These are phyloP conservation scores for Cotesia vestalis DNA, from an alignment of 1,140 invertebrate species.

Conservation along the genomic window DNA sequence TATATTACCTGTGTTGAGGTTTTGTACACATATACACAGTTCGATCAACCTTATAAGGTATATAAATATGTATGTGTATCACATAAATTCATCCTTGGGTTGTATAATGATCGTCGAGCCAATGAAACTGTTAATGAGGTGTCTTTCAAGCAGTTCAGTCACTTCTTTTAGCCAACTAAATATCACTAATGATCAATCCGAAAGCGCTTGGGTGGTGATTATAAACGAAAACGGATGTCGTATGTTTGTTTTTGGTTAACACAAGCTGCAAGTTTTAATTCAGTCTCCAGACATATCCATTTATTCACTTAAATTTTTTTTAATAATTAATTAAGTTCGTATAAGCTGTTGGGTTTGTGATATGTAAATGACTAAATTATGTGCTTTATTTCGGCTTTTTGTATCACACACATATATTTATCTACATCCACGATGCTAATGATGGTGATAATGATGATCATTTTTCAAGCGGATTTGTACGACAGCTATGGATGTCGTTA, in stretches of 20 bases:
- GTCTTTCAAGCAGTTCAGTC: constrained; percentile 1
- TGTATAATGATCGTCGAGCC: not conserved
- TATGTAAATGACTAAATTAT: no score
- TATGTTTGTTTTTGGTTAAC: not conserved
- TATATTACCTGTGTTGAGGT: not conserved
- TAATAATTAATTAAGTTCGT: no score
- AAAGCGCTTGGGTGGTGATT: constrained; percentile 1
- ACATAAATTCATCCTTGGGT: not conserved
- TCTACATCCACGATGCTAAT: no score
- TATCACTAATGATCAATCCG: constrained; percentile 2
- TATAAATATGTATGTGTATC: not conserved
- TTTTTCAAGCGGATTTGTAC: no score
- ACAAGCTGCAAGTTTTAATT: not conserved
- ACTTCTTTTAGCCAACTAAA: constrained; percentile 1
- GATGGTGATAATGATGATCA: no score
- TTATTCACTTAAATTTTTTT: no score
- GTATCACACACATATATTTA: no score
- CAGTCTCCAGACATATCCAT: no score
- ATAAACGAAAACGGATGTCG: constrained; percentile 13
- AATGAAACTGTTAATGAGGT: constrained; percentile 9
- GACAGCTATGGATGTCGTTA: no score
- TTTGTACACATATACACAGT: not conserved
- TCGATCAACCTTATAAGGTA: not conserved
- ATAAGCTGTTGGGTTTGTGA: no score
- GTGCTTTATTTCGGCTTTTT: no score